Conservation (phyloP, 2,797 vertebrate genomes). For the Micromesistius poutassou region DNA sequence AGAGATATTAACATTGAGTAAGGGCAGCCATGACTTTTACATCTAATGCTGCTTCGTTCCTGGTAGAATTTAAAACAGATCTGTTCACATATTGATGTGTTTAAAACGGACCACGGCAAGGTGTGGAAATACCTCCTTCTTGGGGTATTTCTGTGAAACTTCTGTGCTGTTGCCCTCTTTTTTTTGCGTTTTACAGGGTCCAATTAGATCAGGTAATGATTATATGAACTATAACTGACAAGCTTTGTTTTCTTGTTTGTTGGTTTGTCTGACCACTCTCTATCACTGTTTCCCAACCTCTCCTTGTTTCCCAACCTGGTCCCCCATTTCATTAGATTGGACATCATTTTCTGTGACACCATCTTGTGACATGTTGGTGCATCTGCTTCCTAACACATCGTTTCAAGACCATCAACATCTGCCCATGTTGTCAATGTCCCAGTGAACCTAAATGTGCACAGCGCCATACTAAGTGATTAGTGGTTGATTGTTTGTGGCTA, state of each 20-base stretch:
- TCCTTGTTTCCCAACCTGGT: background rate
- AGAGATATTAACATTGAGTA: background rate
- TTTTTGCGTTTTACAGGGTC: background rate
- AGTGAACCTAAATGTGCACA: too few species aligned
- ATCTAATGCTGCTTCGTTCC: background rate
- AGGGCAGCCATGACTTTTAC: slow-evolving; percentile 4
- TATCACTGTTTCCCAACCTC: background rate
- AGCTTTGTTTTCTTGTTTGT: background rate
- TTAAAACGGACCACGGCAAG: background rate
- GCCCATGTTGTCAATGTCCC: too few species aligned
- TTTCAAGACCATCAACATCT: background rate
- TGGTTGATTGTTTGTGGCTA: too few species aligned
- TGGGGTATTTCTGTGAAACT: background rate
- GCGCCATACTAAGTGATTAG: too few species aligned
- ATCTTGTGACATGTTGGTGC: background rate
- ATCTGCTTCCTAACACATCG: background rate
- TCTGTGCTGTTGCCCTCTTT: background rate
- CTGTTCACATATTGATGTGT: background rate
- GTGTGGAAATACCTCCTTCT: background rate
- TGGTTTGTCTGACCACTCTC: background rate
- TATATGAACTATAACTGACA: background rate
- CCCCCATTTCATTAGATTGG: background rate
- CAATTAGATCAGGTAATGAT: background rate
- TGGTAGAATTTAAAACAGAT: background rate
- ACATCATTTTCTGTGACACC: background rate